Evolutionary conservation across 1,140 invertebrate genomes (phyloP).

Genomic region (Lepidurus apus): DNA sequence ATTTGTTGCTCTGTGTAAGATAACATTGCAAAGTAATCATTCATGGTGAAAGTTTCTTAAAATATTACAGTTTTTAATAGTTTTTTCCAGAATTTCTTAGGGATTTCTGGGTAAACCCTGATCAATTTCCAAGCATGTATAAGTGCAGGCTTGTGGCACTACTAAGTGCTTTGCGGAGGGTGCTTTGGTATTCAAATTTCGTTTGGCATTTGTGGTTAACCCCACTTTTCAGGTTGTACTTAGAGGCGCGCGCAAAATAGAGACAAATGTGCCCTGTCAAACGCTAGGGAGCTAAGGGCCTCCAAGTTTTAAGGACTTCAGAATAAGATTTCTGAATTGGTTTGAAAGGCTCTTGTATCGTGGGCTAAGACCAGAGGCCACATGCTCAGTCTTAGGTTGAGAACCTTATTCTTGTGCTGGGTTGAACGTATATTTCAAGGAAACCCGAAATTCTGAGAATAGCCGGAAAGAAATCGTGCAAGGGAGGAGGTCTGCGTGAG

Average conservation of each 20-base stretch:
- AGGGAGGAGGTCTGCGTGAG: background rate
- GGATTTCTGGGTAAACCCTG: background rate
- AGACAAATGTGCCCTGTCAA: constrained; percentile 19
- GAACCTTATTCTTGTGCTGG: background rate
- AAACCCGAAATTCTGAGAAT: background rate
- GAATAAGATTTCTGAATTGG: background rate
- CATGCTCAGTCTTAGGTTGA: constrained; percentile 2
- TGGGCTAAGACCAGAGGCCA: background rate
- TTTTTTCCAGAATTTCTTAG: background rate
- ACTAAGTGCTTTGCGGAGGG: background rate
- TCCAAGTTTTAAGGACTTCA: background rate
- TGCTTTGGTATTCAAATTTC: constrained; percentile 22
- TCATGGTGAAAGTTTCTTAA: too few species aligned
- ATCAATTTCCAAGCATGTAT: background rate
- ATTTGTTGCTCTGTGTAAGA: background rate
- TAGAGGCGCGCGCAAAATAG: background rate
- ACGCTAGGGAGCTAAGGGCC: background rate
- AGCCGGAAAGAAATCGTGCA: background rate
- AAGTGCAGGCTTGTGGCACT: background rate
- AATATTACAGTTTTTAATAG: background rate
- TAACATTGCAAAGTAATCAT: too few species aligned
- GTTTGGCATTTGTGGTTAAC: background rate
- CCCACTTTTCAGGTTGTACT: background rate
- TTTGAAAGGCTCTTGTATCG: background rate
- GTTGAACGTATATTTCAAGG: background rate